phyloP scores from a whole-genome alignment of 1,140 invertebrate genomes.

The Drosophila dunni region DNA sequence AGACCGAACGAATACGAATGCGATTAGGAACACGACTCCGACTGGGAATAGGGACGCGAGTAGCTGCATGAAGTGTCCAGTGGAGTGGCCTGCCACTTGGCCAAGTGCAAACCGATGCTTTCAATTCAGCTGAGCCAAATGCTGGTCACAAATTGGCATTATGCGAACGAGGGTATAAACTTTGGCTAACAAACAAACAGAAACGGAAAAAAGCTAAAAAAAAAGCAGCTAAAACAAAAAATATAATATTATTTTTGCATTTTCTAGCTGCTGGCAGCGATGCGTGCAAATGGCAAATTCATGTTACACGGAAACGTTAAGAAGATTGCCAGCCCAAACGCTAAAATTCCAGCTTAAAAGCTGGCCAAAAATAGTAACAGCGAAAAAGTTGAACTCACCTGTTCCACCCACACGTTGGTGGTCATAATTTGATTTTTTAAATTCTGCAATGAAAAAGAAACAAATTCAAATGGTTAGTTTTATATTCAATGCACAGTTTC shows the following conservation, averaged over 20 bases:
- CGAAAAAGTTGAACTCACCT: constrained; percentile 88
- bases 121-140: constrained; percentile 13
- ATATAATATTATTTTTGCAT: constrained; percentile 53
- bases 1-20: constrained; percentile 24
- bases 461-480: constrained; percentile 43
- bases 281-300: constrained; percentile 74
- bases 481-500: constrained; percentile 31
- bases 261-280: constrained; percentile 41
- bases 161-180: constrained; percentile 34
- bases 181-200: constrained; percentile 39
- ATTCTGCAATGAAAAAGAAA: constrained; percentile 90
- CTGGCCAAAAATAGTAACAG: constrained; percentile 12
- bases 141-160: constrained; percentile 56
- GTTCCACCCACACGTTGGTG: constrained; percentile 98
- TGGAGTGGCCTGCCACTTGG: constrained; percentile 33
- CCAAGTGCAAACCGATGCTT: constrained; percentile 23
- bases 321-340: constrained; percentile 36
- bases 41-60: neutral
- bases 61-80: constrained; percentile 25
- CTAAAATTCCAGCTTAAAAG: constrained; percentile 29
- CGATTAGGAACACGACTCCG: no score
- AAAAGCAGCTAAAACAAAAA: no score
- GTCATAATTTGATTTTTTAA: constrained; percentile 99
- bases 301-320: constrained; percentile 59
- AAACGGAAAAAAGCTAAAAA: no score